Evolutionary conservation across 2,797 vertebrate species (phyloP).

Genomic region (Centroberyx gerrardi): DNA sequence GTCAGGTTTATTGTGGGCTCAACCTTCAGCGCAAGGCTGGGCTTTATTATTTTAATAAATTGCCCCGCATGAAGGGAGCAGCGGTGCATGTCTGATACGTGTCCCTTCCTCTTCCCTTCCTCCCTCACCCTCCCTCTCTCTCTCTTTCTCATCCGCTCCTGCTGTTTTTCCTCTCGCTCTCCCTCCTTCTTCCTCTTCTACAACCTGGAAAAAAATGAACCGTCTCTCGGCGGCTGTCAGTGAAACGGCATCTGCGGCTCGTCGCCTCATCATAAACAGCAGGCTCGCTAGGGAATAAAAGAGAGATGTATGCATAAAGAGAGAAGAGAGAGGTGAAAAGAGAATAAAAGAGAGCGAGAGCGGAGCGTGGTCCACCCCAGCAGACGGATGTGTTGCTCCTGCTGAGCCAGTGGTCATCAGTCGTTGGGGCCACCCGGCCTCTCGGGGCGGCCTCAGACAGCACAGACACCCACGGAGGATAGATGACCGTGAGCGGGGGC

Average conservation of each 20-base stretch:
- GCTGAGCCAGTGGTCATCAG: constrained; percentile 66
- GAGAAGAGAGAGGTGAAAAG: constrained; percentile 15
- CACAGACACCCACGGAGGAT: constrained; percentile 73
- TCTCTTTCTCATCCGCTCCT: constrained; percentile 7
- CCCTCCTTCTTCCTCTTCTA: neutral
- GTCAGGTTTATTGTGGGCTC: constrained; percentile 75
- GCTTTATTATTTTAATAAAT: constrained; percentile 84
- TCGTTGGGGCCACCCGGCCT: constrained; percentile 67
- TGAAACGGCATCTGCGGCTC: constrained; percentile 15
- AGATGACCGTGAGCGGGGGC: constrained; percentile 75
- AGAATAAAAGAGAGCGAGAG: neutral
- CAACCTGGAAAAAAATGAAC: constrained; percentile 37
- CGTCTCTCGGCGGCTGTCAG: constrained; percentile 18
- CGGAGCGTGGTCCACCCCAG: constrained; percentile 6
- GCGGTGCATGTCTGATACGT: constrained; percentile 65
- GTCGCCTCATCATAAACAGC: constrained; percentile 29
- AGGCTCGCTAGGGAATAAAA: constrained; percentile 3
- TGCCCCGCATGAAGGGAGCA: constrained; percentile 63
- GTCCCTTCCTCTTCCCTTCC: constrained; percentile 42
- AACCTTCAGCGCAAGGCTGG: constrained; percentile 67
- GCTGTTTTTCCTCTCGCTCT: neutral
- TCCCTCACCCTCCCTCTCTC: constrained; percentile 13
- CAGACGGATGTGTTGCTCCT: constrained; percentile 60
- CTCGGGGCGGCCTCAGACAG: constrained; percentile 56
- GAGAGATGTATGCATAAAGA: constrained; percentile 24